Conservation (phyloP, 2,888 invertebrate species). For the Parnassius orleans region DNA sequence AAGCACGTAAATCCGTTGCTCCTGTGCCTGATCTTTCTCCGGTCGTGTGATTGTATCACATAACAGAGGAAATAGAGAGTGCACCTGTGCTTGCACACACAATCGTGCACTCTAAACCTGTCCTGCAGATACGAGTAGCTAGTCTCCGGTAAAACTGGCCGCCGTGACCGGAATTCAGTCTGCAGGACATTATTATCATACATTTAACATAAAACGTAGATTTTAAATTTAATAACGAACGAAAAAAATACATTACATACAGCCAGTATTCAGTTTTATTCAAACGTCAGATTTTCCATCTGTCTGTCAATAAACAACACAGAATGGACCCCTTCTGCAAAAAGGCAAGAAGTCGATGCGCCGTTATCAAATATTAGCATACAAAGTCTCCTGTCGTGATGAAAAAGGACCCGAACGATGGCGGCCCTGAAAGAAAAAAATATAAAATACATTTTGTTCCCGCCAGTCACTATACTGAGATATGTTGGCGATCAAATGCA, state of each 20-base stretch:
- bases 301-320: constrained; percentile 26
- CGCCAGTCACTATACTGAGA: constrained; percentile 36
- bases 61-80: no score
- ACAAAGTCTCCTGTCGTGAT: constrained; percentile 63
- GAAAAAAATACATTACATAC: constrained; percentile 9
- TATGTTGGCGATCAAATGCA: constrained; percentile 30
- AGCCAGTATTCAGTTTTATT: constrained; percentile 22
- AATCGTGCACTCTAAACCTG: no score
- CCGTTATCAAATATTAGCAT: constrained; percentile 57
- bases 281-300: constrained; percentile 28
- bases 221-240: constrained; percentile 1
- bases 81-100: no score
- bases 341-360: constrained; percentile 29
- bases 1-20: no score
- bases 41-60: no score
- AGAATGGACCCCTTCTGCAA: constrained; percentile 25
- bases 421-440: constrained; percentile 38
- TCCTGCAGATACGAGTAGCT: no score
- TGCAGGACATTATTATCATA: no score
- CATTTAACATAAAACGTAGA: not conserved
- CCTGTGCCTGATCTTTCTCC: no score
- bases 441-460: constrained; percentile 38
- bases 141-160: no score
- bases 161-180: no score
- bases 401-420: constrained; percentile 38